A percentile compares a stretch with the other conserved stretches of the same genome.
These are phyloP conservation scores for Thymelicus lineola DNA, from an alignment of 2,888 invertebrate genomes.

Conservation along the genomic window DNA sequence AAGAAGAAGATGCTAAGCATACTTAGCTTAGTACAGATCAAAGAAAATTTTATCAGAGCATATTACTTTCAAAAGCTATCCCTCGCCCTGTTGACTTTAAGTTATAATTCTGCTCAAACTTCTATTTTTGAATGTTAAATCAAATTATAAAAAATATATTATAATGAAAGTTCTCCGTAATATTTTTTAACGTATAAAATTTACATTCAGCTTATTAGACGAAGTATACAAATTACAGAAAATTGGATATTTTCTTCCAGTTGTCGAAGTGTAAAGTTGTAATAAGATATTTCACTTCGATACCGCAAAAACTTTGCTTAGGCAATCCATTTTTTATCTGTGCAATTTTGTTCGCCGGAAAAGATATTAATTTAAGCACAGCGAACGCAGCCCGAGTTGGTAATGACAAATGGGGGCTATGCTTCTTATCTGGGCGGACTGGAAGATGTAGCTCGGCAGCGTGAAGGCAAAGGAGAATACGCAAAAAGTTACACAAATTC, in stretches of 20 bases:
- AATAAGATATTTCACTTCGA: slow-evolving; percentile 32
- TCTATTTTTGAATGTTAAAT: too few species aligned
- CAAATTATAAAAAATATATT: too few species aligned
- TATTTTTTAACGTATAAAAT: too few species aligned
- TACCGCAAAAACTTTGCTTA: slow-evolving; percentile 36
- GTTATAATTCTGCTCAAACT: too few species aligned
- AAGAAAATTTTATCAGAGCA: too few species aligned
- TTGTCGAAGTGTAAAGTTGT: slow-evolving; percentile 25
- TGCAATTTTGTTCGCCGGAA: slow-evolving; percentile 33
- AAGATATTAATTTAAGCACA: slow-evolving; percentile 53
- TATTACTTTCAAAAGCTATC: too few species aligned
- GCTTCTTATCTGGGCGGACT: slow-evolving; percentile 65
- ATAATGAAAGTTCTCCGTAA: too few species aligned
- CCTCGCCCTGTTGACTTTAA: too few species aligned
- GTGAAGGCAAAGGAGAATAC: slow-evolving; percentile 8
- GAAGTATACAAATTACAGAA: slow-evolving; percentile 2
- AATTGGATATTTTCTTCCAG: slow-evolving; percentile 15
- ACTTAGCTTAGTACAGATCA: too few species aligned
- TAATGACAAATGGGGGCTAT: slow-evolving; percentile 70
- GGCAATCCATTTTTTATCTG: slow-evolving; percentile 37
- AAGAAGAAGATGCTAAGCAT: too few species aligned
- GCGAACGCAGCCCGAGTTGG: slow-evolving; percentile 59
- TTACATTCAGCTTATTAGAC: too few species aligned
- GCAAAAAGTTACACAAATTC: too few species aligned
- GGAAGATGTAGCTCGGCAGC: slow-evolving; percentile 58